Evolutionary conservation across 2,888 invertebrate species (phyloP), one percentile per base, ranked within the genome.

Genomic region (Apodemia zela): DNA sequence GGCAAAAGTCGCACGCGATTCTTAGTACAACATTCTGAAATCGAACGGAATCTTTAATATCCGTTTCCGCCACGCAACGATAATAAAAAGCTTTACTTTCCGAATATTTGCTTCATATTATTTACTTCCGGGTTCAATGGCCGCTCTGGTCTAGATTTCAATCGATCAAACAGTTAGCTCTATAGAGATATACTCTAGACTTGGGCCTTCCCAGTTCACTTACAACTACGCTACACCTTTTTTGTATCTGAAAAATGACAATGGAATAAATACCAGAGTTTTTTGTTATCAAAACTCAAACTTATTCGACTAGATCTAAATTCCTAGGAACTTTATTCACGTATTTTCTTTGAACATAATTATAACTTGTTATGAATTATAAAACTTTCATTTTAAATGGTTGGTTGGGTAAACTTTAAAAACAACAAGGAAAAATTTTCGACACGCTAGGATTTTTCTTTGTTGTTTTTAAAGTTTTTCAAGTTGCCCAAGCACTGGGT

Each of bases 41-140:
- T 15, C 29, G 54, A 57, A 57, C 21, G 54, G 29, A 57, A n/a
- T 57, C 7, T 29, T 57, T 57, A 6, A 57, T 25, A 29, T 57
- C 54, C 54, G 25, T 57, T 29, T 57, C 54, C 54, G 54, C 25
- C 45, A 17, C 45, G 45, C 45, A 47, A 47, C 45, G 7, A 47
- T 47, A 57, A 25, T 57, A 57, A 57, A 57, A 57, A 57, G 54
- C 25, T 15, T 57, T 29, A 57, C 54, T 57, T 57, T 57, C 29
- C 25, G 54, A 57, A 29, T 57, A 29, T 57, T 57, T 25, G 15
- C 5, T 57, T 21, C 25, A 57, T 25, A 15, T 57, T 57, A 57
- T 25, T 29, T 57, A 57, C 54, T 57, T 29, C 54, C 54, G 54
- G 54, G 54, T 25, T 57, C 54, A 57, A 25, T 29, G 54, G 25